phyloP scores from a whole-genome alignment of 2,113 vertebrate genomes.

The Myxocyprinus asiaticus region DNA sequence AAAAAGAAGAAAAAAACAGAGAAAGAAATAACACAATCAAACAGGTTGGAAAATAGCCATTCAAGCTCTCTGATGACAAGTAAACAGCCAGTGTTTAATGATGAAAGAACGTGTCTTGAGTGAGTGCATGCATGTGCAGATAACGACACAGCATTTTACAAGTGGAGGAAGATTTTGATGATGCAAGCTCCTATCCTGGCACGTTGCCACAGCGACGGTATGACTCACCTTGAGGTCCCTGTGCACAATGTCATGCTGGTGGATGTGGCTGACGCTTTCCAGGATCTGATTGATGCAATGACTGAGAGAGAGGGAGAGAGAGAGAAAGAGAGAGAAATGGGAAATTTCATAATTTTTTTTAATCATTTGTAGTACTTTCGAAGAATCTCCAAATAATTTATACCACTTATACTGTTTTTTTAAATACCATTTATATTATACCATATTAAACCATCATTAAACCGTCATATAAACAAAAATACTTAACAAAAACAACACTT shows the following conservation, averaged over 20 bases:
- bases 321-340: conserved; percentile 43
- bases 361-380: too few relatives aligned
- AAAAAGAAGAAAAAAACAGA: too few relatives aligned
- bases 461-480: too few relatives aligned
- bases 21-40: too few relatives aligned
- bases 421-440: too few relatives aligned
- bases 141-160: conserved; percentile 43
- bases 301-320: conserved; percentile 71
- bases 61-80: neutral
- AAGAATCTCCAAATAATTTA: too few relatives aligned
- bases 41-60: too few relatives aligned
- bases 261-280: conserved; percentile 98
- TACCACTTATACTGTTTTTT: too few relatives aligned
- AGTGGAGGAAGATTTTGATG: conserved; percentile 46
- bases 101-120: conserved; percentile 44
- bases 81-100: neutral
- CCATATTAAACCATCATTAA: too few relatives aligned
- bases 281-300: conserved; percentile 99
- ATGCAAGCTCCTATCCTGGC: neutral
- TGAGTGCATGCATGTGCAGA: conserved; percentile 5
- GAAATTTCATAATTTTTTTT: neutral
- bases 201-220: conserved; percentile 56
- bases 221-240: conserved; percentile 96
- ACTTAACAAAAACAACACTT: too few relatives aligned
- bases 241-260: conserved; percentile 99